Evolutionary conservation across 2,113 vertebrate genomes (phyloP), one percentile per base, ranked within the genome.

Genomic region (Channa maculata): DNA sequence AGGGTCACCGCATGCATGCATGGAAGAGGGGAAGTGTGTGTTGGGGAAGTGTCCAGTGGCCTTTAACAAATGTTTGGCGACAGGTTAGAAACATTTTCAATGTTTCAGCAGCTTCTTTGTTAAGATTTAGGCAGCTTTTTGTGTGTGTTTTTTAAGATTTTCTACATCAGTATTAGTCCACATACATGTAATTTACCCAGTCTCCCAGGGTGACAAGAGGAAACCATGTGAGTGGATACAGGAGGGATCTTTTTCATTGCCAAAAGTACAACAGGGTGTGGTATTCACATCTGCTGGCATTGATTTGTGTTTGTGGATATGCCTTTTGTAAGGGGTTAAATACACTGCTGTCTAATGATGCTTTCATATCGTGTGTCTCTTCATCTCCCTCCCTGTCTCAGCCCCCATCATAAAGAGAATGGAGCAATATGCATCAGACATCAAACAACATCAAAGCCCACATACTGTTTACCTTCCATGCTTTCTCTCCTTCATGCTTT

Each of bases 381-480:
- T 85, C 71, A 76, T 84, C 71, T 75, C 61, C 12, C 48, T 65
- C 54, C 6, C 43, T 44, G 63, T 62, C 77, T 55, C 45, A 75
- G 69, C 24, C 72, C 75, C 43, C 80, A 67, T 86, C 84, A 82
- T 88, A 59, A 88, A 88, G 67, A 82, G 72, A 87, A 78, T n/a
- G 54, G 58, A 7, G 62, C 77, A 68, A 86, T 72, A 77, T 78
- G 72, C 77, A 77, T 79, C 85, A 69, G 82, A 89, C 89, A 92
- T 92, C 88, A 92, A 89, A 90, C 76, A 1, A 85, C 85, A 92
- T 91, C 89, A 91, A 90, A 92, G 88, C 73, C 63, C 59, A n/a
- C 75, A 33, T 9, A 36, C 63, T 81, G 83, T 89, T 88, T 83
- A 83, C 77, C 64, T 75, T 51, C 34, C 3, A 39, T 46, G 81